Percentiles rank a stretch among this genome's conserved stretches.
Evolutionary conservation across 2,888 invertebrate species (phyloP).

Genomic region (Rhamphomyia laevipes): DNA sequence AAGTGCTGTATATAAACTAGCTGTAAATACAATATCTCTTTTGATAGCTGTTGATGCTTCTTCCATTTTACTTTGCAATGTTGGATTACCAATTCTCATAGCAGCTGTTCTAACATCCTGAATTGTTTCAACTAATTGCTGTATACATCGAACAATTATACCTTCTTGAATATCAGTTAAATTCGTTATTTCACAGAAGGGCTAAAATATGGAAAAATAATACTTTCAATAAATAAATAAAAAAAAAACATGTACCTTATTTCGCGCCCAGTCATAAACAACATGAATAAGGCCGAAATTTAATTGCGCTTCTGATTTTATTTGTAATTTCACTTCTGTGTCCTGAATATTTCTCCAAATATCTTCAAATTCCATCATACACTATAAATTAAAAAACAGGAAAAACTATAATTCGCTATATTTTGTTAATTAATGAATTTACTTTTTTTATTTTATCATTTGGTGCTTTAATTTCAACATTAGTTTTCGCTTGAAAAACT

Average conservation of each 20-base stretch:
- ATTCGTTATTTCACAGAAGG: conserved; percentile 87
- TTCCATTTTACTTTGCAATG: conserved; percentile 87
- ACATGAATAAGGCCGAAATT: conserved; percentile 90
- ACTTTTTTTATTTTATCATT: conserved; percentile 27
- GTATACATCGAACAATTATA: conserved; percentile 93
- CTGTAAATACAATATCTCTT: conserved; percentile 95
- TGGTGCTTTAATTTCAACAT: conserved; percentile 41
- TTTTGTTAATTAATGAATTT: neutral
- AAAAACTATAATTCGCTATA: neutral
- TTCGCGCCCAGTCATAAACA: conserved; percentile 92
- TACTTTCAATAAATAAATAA: neutral
- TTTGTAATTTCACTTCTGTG: conserved; percentile 24
- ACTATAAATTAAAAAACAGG: conserved; percentile 36
- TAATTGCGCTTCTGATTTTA: conserved; percentile 47
- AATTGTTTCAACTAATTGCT: conserved; percentile 86
- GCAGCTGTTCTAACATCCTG: conserved; percentile 86
- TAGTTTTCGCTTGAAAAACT: conserved; percentile 78
- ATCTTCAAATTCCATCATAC: conserved; percentile 55
- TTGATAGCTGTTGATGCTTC: conserved; percentile 87
- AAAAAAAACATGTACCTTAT: conserved; percentile 48
- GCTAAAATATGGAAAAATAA: conserved; percentile 38
- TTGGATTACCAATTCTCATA: conserved; percentile 83
- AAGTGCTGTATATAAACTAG: conserved; percentile 73
- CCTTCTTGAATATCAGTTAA: conserved; percentile 94
- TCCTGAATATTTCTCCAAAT: conserved; percentile 65